Evolutionary conservation across 2,888 invertebrate genomes (phyloP).

Genomic region (Himalopsyche tibetana): DNA sequence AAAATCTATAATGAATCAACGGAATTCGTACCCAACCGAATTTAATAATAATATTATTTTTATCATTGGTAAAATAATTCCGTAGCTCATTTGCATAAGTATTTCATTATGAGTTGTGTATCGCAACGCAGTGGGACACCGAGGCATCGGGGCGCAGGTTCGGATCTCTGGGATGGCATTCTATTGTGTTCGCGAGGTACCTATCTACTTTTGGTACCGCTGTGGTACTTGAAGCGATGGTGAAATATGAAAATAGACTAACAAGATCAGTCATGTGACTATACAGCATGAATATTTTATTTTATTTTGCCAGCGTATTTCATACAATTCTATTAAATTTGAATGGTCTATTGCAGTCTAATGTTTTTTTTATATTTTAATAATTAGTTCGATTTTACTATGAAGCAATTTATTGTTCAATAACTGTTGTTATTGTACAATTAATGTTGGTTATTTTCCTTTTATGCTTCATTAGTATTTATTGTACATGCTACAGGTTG

Average conservation of each 20-base stretch:
- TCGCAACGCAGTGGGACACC: slow-evolving; percentile 61
- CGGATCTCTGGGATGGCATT: slow-evolving; percentile 60
- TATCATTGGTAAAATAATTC: slow-evolving; percentile 45
- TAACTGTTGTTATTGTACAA: too few species aligned
- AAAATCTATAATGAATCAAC: slow-evolving; percentile 38
- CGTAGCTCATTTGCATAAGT: slow-evolving; percentile 62
- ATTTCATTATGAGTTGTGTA: slow-evolving; percentile 63
- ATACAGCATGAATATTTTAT: background rate
- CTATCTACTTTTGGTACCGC: background rate
- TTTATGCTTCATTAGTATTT: too few species aligned
- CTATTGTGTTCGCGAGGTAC: slow-evolving; percentile 62
- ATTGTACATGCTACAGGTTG: too few species aligned
- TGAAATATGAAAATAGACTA: slow-evolving; percentile 63
- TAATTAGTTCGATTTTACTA: too few species aligned
- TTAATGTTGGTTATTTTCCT: too few species aligned
- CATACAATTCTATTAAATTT: background rate
- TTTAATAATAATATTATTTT: slow-evolving; percentile 31
- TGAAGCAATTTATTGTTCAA: too few species aligned
- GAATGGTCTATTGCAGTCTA: too few species aligned
- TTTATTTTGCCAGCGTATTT: background rate
- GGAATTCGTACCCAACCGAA: slow-evolving; percentile 27
- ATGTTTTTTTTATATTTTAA: too few species aligned
- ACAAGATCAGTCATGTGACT: slow-evolving; percentile 34
- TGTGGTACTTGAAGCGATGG: slow-evolving; percentile 53
- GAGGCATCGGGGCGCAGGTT: slow-evolving; percentile 46